Percentiles rank a stretch among this genome's conserved stretches.
Conservation (phyloP, 2,888 invertebrate species). For the Agapostemon virescens region DNA sequence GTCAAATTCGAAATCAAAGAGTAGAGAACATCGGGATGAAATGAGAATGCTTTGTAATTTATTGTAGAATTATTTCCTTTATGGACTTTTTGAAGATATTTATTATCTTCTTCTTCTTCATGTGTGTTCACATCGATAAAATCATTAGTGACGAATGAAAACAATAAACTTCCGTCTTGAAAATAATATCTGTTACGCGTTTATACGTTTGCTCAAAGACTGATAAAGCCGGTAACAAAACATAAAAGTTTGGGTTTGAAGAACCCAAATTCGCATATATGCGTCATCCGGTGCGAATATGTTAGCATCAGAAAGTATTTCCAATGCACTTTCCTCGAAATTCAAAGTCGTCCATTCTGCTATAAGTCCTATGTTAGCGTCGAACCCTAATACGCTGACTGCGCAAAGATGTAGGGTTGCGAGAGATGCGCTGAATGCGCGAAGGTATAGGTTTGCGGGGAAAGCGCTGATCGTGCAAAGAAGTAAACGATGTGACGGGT, state of each 20-base stretch:
- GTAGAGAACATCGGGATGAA: not conserved
- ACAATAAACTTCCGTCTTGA: too few species aligned
- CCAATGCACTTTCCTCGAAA: not conserved
- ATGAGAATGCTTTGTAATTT: not conserved
- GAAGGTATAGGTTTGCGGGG: not conserved
- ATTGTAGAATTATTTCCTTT: not conserved
- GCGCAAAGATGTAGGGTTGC: not conserved
- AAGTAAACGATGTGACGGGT: constrained; percentile 7
- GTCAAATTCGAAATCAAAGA: not conserved
- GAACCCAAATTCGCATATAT: too few species aligned
- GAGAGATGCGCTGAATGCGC: constrained; percentile 1
- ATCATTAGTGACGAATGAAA: too few species aligned
- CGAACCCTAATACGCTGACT: not conserved
- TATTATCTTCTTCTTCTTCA: too few species aligned
- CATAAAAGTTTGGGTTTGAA: too few species aligned
- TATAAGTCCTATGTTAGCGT: not conserved
- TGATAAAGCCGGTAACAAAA: too few species aligned
- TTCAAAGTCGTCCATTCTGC: not conserved
- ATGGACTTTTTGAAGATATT: not conserved
- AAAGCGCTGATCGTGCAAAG: not conserved
- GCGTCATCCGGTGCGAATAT: too few species aligned
- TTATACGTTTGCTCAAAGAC: too few species aligned
- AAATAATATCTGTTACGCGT: too few species aligned
- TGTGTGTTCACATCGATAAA: too few species aligned
- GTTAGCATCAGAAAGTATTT: not conserved